A percentile compares a stretch with the other conserved stretches of the same genome.
Evolutionary conservation across 2,888 invertebrate species (phyloP).

Genomic region (Eupeodes latifasciatus): DNA sequence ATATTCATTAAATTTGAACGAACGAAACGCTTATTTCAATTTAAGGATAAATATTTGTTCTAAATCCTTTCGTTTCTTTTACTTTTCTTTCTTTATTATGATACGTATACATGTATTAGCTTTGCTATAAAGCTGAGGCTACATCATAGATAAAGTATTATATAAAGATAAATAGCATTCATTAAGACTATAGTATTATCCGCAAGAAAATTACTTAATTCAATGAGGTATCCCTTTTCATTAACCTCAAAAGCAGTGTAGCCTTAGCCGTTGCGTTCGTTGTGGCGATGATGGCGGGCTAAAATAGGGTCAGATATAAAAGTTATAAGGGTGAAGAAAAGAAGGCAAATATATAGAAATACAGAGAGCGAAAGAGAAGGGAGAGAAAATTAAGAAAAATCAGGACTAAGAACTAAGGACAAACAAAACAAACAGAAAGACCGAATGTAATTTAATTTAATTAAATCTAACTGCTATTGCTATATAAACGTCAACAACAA

Average conservation of each 20-base stretch:
- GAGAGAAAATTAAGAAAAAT: conserved; percentile 15
- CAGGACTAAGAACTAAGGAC: background rate
- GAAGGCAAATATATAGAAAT: background rate
- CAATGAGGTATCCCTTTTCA: conserved; percentile 49
- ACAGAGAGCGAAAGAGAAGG: background rate
- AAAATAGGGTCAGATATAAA: conserved; percentile 27
- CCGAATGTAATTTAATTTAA: conserved; percentile 63
- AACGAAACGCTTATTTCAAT: conserved; percentile 29
- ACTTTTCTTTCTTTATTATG: background rate
- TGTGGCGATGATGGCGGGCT: too few relatives aligned
- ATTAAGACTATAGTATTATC: conserved; percentile 36
- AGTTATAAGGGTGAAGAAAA: conserved; percentile 3
- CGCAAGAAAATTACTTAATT: conserved; percentile 54
- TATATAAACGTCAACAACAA: background rate
- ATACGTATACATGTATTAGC: too few relatives aligned
- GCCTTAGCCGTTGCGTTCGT: too few relatives aligned
- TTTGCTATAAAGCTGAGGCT: background rate
- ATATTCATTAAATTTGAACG: conserved; percentile 17
- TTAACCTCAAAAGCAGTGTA: conserved; percentile 24
- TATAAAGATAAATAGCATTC: conserved; percentile 45
- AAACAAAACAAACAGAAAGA: conserved; percentile 50
- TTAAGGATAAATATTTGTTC: conserved; percentile 29
- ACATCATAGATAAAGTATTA: conserved; percentile 45
- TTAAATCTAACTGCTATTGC: conserved; percentile 48
- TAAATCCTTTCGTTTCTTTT: conserved; percentile 5